These are phyloP conservation scores for Aleiodes leptofemur DNA, from an alignment of 2,888 invertebrate genomes.

Conservation along the genomic window DNA sequence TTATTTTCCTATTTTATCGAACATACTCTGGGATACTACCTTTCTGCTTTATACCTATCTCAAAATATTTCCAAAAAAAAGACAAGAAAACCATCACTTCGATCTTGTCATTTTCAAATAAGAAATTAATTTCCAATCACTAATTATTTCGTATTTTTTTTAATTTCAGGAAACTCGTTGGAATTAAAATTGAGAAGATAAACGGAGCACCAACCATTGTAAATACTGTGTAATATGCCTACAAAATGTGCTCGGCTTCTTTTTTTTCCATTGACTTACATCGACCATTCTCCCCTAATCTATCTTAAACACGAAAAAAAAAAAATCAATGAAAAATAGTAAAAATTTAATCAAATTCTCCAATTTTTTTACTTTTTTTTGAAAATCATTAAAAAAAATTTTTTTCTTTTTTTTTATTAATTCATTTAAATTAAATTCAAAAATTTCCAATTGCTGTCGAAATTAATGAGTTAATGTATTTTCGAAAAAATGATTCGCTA, in stretches of 20 bases:
- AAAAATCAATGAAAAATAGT: background rate
- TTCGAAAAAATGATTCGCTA: background rate
- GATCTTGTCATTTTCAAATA: background rate
- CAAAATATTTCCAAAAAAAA: too few species aligned
- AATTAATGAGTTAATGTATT: background rate
- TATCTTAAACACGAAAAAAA: slow-evolving; percentile 10
- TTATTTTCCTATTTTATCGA: too few species aligned
- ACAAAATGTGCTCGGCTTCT: slow-evolving; percentile 56
- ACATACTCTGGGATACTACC: too few species aligned
- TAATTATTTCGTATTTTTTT: slow-evolving; percentile 39
- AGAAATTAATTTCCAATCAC: background rate
- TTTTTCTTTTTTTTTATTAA: too few species aligned
- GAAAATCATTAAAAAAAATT: too few species aligned
- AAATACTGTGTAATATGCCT: slow-evolving; percentile 73
- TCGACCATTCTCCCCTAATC: slow-evolving; percentile 29
- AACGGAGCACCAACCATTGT: slow-evolving; percentile 66
- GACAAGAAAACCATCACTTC: background rate
- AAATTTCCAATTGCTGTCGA: background rate
- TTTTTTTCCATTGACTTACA: slow-evolving; percentile 46
- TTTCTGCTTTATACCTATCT: too few species aligned
- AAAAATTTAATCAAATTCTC: too few species aligned
- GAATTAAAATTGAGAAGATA: slow-evolving; percentile 61
- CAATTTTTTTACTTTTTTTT: too few species aligned
- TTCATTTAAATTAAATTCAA: slow-evolving; percentile 4
- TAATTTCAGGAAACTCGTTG: slow-evolving; percentile 67